These are phyloP conservation scores for Torymus texanus DNA, from an alignment of 2,888 invertebrate species.

Conservation along the genomic window DNA sequence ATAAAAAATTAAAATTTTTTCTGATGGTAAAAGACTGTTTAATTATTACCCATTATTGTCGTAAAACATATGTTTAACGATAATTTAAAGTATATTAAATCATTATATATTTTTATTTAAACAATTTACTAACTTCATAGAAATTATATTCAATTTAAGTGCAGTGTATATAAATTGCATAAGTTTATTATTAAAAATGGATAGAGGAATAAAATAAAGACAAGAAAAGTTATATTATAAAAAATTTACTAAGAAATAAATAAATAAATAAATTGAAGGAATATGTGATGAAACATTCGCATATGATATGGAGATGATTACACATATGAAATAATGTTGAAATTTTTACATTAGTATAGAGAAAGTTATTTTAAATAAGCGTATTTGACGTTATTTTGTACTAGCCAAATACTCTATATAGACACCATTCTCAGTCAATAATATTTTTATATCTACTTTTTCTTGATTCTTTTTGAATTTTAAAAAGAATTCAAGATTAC, in stretches of 20 bases:
- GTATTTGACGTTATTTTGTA: background rate
- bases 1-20: slow-evolving; percentile 27
- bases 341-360: slow-evolving; percentile 3
- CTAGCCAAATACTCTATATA: background rate
- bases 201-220: no score
- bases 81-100: no score
- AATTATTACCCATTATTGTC: background rate
- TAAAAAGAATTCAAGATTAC: slow-evolving; percentile 21
- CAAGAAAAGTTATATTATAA: background rate
- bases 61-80: background rate
- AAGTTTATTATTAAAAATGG: no score
- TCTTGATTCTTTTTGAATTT: slow-evolving; percentile 24
- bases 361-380: background rate
- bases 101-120: no score
- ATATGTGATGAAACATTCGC: slow-evolving; percentile 23
- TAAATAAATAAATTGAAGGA: slow-evolving; percentile 54
- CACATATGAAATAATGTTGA: slow-evolving; percentile 15
- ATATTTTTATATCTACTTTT: background rate
- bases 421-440: slow-evolving; percentile 10
- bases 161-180: no score
- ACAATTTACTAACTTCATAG: no score
- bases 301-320: slow-evolving; percentile 19
- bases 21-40: background rate
- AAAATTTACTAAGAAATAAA: slow-evolving; percentile 45
- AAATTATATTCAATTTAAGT: no score